Evolutionary conservation across 2,797 vertebrate genomes (phyloP).

Genomic region (Setipinna tenuifilis): DNA sequence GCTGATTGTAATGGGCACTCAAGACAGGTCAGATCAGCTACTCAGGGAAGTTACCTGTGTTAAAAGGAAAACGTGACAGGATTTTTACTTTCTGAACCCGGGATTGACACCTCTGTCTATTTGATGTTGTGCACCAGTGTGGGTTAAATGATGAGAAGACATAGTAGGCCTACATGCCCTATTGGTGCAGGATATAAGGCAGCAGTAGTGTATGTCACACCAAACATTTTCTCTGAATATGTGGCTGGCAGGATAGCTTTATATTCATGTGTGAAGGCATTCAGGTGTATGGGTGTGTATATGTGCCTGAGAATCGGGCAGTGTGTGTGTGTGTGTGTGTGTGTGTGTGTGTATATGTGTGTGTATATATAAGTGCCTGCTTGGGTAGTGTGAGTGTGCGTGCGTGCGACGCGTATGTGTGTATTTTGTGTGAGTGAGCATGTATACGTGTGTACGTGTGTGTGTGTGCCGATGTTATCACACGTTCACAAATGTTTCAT

Average conservation of each 20-base stretch:
- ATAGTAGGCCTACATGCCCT: too few relatives aligned
- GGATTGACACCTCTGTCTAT: too few relatives aligned
- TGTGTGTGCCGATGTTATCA: slow-evolving; percentile 14
- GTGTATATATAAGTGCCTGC: too few relatives aligned
- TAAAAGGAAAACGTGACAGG: too few relatives aligned
- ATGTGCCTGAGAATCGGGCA: not conserved
- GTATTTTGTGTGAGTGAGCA: slow-evolving; percentile 3
- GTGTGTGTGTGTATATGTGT: slow-evolving; percentile 32
- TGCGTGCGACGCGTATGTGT: slow-evolving; percentile 9
- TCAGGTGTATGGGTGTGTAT: slow-evolving; percentile 17
- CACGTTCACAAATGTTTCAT: slow-evolving; percentile 24
- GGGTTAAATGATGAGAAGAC: not conserved
- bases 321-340: slow-evolving; percentile 20
- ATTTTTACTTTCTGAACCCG: too few relatives aligned
- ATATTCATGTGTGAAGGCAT: slow-evolving; percentile 38
- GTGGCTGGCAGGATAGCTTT: slow-evolving; percentile 40
- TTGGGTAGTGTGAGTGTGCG: slow-evolving; percentile 31
- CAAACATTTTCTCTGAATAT: slow-evolving; percentile 27
- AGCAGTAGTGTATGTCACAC: slow-evolving; percentile 27
- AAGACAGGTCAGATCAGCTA: too few relatives aligned
- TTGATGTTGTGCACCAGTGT: not conserved
- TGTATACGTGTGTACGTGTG: slow-evolving; percentile 26
- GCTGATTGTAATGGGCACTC: too few relatives aligned
- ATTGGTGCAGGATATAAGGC: slow-evolving; percentile 7
- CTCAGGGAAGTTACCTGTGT: too few relatives aligned